phyloP scores from a whole-genome alignment of 2,888 invertebrate genomes.

The Andrena dorsata region DNA sequence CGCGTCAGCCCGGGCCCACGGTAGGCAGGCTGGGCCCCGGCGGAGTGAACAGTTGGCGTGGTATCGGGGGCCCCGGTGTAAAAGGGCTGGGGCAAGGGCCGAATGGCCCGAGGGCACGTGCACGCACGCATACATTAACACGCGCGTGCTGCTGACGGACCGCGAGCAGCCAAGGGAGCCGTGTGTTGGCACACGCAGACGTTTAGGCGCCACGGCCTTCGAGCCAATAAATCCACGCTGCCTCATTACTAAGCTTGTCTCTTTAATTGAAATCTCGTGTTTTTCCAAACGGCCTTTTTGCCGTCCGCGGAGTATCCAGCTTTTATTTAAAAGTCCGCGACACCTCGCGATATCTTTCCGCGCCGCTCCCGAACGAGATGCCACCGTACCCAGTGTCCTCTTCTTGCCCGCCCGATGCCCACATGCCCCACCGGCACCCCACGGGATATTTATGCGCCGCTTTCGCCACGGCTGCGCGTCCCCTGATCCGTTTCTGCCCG shows the following conservation, averaged over 20 bases:
- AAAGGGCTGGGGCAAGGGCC: constrained; percentile 40
- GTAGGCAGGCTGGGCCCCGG: neutral
- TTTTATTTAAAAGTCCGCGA: constrained; percentile 78
- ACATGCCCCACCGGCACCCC: neutral
- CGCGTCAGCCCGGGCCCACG: neutral
- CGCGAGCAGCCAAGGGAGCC: constrained; percentile 31
- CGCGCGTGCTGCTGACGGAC: constrained; percentile 67
- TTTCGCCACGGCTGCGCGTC: constrained; percentile 15
- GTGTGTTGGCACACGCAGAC: constrained; percentile 71
- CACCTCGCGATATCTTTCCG: constrained; percentile 77
- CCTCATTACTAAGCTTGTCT: constrained; percentile 87
- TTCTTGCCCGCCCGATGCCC: neutral
- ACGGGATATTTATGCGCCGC: constrained; percentile 60
- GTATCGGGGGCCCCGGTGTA: constrained; percentile 14
- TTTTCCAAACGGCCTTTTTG: constrained; percentile 79
- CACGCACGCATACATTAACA: constrained; percentile 71
- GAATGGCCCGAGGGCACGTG: constrained; percentile 60
- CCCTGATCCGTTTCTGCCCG: constrained; percentile 41
- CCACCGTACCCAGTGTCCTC: constrained; percentile 18
- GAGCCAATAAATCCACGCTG: constrained; percentile 81
- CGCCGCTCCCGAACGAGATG: constrained; percentile 60
- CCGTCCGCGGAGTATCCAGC: constrained; percentile 71
- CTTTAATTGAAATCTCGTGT: constrained; percentile 89
- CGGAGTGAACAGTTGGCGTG: constrained; percentile 8
- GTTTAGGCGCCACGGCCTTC: constrained; percentile 74